Evolutionary conservation across 1,140 invertebrate species (phyloP).

Genomic region (Anadara kagoshimensis): DNA sequence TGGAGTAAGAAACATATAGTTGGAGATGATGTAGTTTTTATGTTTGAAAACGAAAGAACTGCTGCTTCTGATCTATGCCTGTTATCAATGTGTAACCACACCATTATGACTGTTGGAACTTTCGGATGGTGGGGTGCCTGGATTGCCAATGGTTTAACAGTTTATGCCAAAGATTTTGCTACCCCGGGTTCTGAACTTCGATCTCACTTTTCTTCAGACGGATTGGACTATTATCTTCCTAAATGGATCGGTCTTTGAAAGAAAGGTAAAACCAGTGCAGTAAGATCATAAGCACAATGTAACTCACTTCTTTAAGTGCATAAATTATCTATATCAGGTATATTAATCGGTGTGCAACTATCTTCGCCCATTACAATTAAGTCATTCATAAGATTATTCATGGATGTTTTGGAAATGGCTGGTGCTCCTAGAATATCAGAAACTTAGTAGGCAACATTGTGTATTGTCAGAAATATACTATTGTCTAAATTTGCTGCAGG

Average conservation of each 20-base stretch:
- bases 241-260: constrained; percentile 21
- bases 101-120: constrained; percentile 57
- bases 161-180: constrained; percentile 46
- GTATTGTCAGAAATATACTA: too few relatives aligned
- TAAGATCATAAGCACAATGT: too few relatives aligned
- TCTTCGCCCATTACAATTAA: too few relatives aligned
- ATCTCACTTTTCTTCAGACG: constrained; percentile 8
- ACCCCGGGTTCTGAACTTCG: constrained; percentile 4
- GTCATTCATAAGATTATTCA: too few relatives aligned
- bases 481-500: too few relatives aligned
- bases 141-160: constrained; percentile 39
- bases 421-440: too few relatives aligned
- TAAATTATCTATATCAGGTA: too few relatives aligned
- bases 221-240: constrained; percentile 15
- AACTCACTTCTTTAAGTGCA: too few relatives aligned
- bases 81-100: constrained; percentile 53
- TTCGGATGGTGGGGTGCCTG: constrained; percentile 64
- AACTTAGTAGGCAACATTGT: too few relatives aligned
- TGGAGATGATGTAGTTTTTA: constrained; percentile 17
- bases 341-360: too few relatives aligned
- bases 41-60: constrained; percentile 15
- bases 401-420: too few relatives aligned
- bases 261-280: too few relatives aligned
- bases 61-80: constrained; percentile 53
- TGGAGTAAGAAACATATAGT: constrained; percentile 10